Evolutionary conservation across 2,113 vertebrate genomes (phyloP), one percentile per base, ranked within the genome.

Genomic region (Nannospalax galili): DNA sequence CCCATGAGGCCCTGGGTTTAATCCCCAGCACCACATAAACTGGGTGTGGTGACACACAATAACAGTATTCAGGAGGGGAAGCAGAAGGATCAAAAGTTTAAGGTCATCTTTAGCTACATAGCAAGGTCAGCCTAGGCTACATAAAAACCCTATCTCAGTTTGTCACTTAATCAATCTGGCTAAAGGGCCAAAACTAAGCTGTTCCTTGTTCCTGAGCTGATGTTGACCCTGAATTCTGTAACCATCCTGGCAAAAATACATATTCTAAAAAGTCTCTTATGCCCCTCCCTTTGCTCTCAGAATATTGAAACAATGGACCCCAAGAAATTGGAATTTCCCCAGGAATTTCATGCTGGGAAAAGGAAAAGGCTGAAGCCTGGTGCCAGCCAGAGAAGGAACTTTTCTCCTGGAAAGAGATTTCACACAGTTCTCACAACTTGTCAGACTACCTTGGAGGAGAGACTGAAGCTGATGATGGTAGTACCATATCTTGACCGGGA

Each of bases 281-380:
- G 12, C 40, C 30, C 64, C 82, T 85, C 65, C 42, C 82, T 70
- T 52, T 85, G 32, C 45, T 70, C 67, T 69, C 42, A 24, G 19
- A 69, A 42, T 26, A 16, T 26, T 70, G 65, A 85, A 85, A 85
- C 82, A 85, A 85, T 85, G 45, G 82, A 85, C 65, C 82, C 65
- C 82, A 70, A 85, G 82, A 85, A 85, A 65, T 2, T 85, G 82
- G 82, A 85, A 85, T 85, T 85, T 85, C 82, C 82, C 65, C 64
- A 85, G 65, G 82, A 85, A 85, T 52, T 32, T 52, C 82, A 26
- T 26, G 12, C 32, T 52, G 65, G 45, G 65, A 85, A 81, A 52
- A 85, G 82, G 82, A 70, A 85, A 85, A 85, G 32, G 4, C 65
- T n/a, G 32, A 12, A 85, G 64, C 32, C 62, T 22, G 6, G 82